A percentile compares a stretch with the other conserved stretches of the same genome.
phyloP scores from a whole-genome alignment of 2,113 vertebrate genomes.

The Nematolebias whitei region DNA sequence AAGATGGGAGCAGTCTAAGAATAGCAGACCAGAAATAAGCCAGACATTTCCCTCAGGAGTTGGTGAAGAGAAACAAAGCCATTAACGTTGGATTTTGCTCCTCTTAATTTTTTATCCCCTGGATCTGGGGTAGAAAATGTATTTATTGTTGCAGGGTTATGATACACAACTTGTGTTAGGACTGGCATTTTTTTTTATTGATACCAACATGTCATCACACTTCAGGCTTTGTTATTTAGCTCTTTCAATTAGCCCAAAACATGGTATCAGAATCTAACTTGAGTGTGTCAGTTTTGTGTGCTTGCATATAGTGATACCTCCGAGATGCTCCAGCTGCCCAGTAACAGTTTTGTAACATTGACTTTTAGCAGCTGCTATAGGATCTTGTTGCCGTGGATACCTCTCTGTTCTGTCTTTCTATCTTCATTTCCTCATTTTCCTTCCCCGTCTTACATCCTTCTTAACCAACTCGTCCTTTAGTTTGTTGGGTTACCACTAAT shows the following conservation, averaged over 20 bases:
- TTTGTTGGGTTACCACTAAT: slow-evolving; percentile 35
- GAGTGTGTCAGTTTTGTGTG: slow-evolving; percentile 8
- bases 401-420: slow-evolving; percentile 42
- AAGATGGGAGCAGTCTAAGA: not conserved
- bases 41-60: slow-evolving; percentile 8
- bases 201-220: too few relatives aligned
- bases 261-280: not conserved
- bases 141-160: not conserved
- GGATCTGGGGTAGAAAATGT: not conserved
- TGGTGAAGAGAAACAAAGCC: not conserved
- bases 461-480: slow-evolving; percentile 1
- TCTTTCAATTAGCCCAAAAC: not conserved
- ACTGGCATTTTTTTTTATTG: too few relatives aligned
- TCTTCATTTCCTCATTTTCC: slow-evolving; percentile 36
- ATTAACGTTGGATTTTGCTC: not conserved
- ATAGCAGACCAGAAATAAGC: slow-evolving; percentile 2
- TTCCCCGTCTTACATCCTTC: slow-evolving; percentile 5
- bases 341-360: slow-evolving; percentile 51
- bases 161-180: too few relatives aligned
- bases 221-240: not conserved
- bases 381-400: slow-evolving; percentile 82
- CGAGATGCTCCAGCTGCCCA: slow-evolving; percentile 50
- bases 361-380: slow-evolving; percentile 65
- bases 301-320: not conserved
- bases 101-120: not conserved